Conservation (phyloP, 2,888 invertebrate species). For the Argyresthia goedartella region DNA sequence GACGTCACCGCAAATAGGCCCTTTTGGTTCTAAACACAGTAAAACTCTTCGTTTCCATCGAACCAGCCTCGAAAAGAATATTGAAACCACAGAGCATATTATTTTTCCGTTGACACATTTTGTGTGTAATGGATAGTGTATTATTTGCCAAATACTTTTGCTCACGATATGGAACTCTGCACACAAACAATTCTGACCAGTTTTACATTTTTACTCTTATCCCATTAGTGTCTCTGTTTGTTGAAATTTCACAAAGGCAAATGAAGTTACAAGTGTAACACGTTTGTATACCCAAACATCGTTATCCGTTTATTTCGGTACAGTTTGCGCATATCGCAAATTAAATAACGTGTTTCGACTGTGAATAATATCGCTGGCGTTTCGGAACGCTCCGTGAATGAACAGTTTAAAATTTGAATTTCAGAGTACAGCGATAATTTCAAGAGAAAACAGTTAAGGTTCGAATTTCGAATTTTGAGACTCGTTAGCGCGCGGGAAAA, state of each 20-base stretch:
- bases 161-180: neutral
- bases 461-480: neutral
- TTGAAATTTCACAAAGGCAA: conserved; percentile 52
- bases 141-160: neutral
- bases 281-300: conserved; percentile 33
- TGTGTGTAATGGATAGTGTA: neutral
- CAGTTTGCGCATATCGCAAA: conserved; percentile 54
- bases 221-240: conserved; percentile 47
- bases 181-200: conserved; percentile 1
- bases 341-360: conserved; percentile 58
- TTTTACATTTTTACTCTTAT: conserved; percentile 34
- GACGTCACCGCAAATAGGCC: no score
- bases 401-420: conserved; percentile 22
- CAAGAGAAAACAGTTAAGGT: neutral
- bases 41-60: no score
- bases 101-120: neutral
- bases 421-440: conserved; percentile 23
- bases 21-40: no score
- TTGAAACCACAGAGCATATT: no score
- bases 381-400: conserved; percentile 20
- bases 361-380: conserved; percentile 33
- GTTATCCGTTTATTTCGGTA: conserved; percentile 54
- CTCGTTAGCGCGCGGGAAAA: no score
- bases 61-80: no score
- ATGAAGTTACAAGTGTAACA: conserved; percentile 58